These are phyloP conservation scores for Butorides virescens DNA, from an alignment of 2,113 vertebrate species.

Conservation along the genomic window DNA sequence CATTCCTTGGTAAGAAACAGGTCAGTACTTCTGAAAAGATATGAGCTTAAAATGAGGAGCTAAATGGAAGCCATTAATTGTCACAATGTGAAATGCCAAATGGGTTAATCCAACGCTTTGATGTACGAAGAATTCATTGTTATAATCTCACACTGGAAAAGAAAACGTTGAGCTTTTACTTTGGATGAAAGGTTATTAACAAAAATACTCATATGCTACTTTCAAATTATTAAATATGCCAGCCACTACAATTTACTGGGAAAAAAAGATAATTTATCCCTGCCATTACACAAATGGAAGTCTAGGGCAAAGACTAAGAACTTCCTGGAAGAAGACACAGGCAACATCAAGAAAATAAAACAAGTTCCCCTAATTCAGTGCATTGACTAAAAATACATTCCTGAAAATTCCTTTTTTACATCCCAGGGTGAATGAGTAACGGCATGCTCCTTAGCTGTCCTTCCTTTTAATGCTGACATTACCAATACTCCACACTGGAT, in stretches of 20 bases:
- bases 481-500: neutral
- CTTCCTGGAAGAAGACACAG: neutral
- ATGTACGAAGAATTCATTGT: neutral
- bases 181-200: neutral
- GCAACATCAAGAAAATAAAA: neutral
- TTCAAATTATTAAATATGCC: neutral
- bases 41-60: neutral
- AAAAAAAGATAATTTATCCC: neutral
- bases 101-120: neutral
- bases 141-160: neutral
- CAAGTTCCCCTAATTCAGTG: neutral
- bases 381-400: neutral
- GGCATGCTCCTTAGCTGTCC: neutral
- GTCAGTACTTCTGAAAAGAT: slow-evolving; percentile 9
- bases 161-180: neutral
- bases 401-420: neutral
- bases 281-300: neutral
- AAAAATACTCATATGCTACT: neutral
- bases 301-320: neutral
- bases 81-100: neutral
- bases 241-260: neutral
- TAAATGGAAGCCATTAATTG: slow-evolving; percentile 41
- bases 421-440: neutral
- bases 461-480: neutral
- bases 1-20: neutral